Evolutionary conservation across 2,797 vertebrate genomes (phyloP), one percentile per base, ranked within the genome.

Genomic region (Pitangus sulphuratus): DNA sequence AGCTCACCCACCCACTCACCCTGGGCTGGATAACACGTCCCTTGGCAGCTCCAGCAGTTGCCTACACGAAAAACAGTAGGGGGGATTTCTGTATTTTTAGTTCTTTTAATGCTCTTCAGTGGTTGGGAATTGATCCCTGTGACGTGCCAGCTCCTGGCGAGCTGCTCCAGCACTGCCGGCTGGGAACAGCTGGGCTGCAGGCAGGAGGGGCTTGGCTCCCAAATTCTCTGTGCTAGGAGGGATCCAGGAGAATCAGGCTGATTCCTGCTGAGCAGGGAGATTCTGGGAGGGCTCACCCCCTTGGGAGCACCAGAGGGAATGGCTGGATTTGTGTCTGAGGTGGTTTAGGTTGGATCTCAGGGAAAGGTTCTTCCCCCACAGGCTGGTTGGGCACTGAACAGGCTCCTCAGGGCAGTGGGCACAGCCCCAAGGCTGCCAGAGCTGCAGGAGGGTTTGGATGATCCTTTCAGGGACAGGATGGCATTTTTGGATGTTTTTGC

Each of bases 101-200:
- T 4, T 54, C 57, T 90, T 84, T 91, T 84, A 72, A 58, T 68
- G 74, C 70, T 16, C n/a, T 84, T 60, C 31, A 31, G 64, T 35
- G 13, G 57, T 14, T 0, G 3, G 83, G 65, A 74, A 35, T 54
- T 11, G 76, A 53, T 71, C 62, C 72, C 54, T 25, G 39, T 3
- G 58, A 39, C 13, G 5, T 7, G 58, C 45, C 68, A 70, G 64
- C 47, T 83, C 88, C 71, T 83, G 39, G 64, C 11, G 10, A 77
- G 77, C 0, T 5, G 70, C 47, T 75, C 54, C 6, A 8, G 10
- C 17, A 2, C 37, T 3, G 61, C 18, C 0, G 0, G 12, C 70
- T 17, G 57, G 16, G 28, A 70, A 16, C 68, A 81, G 69, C 65
- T 74, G 87, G 68, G 68, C 56, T 74, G 10, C 51, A 56, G 84